phyloP scores from a whole-genome alignment of 2,113 vertebrate species.

The Dicaeum eximium region DNA sequence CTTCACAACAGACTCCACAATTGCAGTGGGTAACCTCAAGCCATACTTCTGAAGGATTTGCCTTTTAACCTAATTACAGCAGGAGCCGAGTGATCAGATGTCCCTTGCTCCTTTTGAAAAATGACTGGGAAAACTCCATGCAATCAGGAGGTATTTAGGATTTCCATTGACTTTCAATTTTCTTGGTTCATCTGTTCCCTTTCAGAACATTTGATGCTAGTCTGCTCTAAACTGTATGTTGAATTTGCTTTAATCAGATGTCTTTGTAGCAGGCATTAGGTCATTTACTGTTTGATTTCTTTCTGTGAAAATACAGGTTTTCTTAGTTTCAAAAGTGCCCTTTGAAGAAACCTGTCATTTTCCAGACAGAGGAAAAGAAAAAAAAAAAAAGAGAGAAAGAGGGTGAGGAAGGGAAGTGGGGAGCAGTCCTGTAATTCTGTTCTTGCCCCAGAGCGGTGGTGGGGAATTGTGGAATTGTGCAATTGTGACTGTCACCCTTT shows the following conservation, averaged over 20 bases:
- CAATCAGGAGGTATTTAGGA: constrained; percentile 49
- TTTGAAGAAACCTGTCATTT: background rate
- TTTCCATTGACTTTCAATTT: constrained; percentile 53
- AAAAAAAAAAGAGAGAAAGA: background rate
- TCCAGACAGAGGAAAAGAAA: background rate
- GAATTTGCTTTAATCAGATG: constrained; percentile 47
- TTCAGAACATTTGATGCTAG: constrained; percentile 28
- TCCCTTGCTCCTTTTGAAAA: constrained; percentile 31
- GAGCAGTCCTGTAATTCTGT: background rate
- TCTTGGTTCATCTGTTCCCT: constrained; percentile 45
- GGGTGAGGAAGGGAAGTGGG: background rate
- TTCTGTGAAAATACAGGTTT: constrained; percentile 33
- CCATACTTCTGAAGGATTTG: background rate
- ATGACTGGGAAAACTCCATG: background rate
- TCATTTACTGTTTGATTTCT: constrained; percentile 46
- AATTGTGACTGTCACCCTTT: background rate
- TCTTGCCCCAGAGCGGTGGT: background rate
- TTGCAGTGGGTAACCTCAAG: background rate
- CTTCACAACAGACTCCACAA: background rate
- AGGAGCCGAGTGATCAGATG: background rate
- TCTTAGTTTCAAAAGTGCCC: constrained; percentile 8
- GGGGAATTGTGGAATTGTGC: background rate
- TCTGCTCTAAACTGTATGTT: constrained; percentile 43
- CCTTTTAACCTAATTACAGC: background rate
- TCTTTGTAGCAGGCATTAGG: constrained; percentile 52